Evolutionary conservation across 1,140 invertebrate species (phyloP).

Genomic region (Leptinotarsa defecta): DNA sequence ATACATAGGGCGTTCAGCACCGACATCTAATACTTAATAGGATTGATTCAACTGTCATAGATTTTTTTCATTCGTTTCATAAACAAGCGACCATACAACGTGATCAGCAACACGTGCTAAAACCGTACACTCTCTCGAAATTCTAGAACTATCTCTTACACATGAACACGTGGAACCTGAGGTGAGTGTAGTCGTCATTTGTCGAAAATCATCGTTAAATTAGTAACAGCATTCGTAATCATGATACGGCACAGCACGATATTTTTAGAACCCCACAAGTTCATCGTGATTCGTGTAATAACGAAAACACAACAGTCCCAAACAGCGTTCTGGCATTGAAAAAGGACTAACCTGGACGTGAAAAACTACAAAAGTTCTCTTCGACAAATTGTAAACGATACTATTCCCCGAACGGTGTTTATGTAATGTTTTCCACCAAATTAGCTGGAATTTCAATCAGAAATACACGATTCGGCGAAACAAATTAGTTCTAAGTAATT

Average conservation of each 20-base stretch:
- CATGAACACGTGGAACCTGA: conserved; percentile 2
- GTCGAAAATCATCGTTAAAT: conserved; percentile 19
- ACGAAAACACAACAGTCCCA: not conserved
- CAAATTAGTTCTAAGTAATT: not conserved
- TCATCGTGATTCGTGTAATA: conserved; percentile 11
- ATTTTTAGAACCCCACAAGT: conserved; percentile 19
- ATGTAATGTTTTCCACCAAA: conserved; percentile 5
- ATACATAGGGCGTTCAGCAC: not conserved
- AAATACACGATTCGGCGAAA: conserved; percentile 11
- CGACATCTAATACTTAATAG: not conserved
- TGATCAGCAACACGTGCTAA: conserved; percentile 38
- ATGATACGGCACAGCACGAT: conserved; percentile 17
- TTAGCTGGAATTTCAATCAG: not conserved
- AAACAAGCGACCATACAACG: conserved; percentile 33
- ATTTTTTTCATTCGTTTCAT: conserved; percentile 5
- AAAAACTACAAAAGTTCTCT: not conserved
- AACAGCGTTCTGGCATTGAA: not conserved
- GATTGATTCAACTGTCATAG: conserved; percentile 13
- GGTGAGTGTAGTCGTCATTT: conserved; percentile 13
- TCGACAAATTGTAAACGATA: not conserved
- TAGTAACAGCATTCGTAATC: conserved; percentile 14
- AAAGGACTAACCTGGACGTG: not conserved
- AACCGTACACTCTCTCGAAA: conserved; percentile 13
- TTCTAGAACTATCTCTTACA: not conserved
- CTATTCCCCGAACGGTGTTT: not conserved